Evolutionary conservation across 2,113 vertebrate species (phyloP).

Genomic region (Azemiops feae): DNA sequence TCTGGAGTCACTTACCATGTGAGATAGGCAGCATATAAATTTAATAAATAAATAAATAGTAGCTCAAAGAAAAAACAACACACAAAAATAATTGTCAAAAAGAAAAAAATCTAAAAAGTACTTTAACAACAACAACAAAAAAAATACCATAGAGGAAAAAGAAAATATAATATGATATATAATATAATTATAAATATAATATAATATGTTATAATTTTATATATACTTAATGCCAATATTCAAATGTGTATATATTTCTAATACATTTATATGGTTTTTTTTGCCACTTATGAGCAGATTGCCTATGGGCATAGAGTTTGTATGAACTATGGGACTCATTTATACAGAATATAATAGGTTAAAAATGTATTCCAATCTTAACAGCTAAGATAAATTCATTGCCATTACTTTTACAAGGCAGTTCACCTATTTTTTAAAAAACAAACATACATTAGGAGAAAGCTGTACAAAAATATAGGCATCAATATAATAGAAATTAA

Average conservation of each 20-base stretch:
- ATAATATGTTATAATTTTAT: not conserved
- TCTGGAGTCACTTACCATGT: not conserved
- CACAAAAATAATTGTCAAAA: not conserved
- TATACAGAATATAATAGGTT: not conserved
- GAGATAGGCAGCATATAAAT: not conserved
- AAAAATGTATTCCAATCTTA: not conserved
- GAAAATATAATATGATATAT: not conserved
- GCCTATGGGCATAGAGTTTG: not conserved
- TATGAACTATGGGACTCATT: not conserved
- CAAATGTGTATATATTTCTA: not conserved
- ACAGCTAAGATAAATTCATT: not conserved
- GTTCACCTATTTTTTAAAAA: not conserved
- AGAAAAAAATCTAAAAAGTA: not conserved
- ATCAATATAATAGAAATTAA: too few species aligned
- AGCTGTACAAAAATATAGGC: too few species aligned
- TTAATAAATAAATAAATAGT: not conserved
- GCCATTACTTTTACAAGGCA: not conserved
- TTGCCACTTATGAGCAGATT: not conserved
- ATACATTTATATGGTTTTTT: not conserved
- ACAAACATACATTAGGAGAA: not conserved
- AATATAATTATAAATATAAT: not conserved
- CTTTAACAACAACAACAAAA: too few species aligned
- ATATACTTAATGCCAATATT: not conserved
- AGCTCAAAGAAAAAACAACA: not conserved
- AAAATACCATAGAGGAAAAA: not conserved